phyloP scores from a whole-genome alignment of 2,113 vertebrate species.

The Chlorodrepanis virens region DNA sequence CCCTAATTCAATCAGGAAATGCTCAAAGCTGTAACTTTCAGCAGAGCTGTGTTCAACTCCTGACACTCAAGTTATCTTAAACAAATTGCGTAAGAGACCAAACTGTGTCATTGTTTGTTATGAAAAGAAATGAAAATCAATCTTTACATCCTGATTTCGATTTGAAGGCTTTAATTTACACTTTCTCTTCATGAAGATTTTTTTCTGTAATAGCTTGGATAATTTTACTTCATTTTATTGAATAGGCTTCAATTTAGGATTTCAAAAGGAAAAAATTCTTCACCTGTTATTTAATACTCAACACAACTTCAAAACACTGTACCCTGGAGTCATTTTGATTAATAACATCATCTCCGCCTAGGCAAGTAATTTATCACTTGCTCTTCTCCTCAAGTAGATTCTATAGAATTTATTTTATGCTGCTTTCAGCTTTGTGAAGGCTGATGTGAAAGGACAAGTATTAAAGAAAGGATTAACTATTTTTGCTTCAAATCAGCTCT shows the following conservation, averaged over 20 bases:
- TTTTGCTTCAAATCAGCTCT: background rate
- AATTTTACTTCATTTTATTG: constrained; percentile 59
- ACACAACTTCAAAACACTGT: background rate
- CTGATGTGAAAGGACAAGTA: background rate
- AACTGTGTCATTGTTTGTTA: background rate
- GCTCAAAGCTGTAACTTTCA: background rate
- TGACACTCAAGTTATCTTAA: constrained; percentile 15
- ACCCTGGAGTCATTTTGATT: constrained; percentile 22
- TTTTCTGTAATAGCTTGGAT: constrained; percentile 38
- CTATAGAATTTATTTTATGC: background rate
- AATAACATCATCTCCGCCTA: constrained; percentile 2
- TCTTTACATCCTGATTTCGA: constrained; percentile 47
- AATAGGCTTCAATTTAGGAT: constrained; percentile 32
- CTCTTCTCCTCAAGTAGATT: background rate
- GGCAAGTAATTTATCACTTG: constrained; percentile 10
- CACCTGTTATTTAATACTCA: constrained; percentile 31
- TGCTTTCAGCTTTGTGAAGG: constrained; percentile 1
- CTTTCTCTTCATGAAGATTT: constrained; percentile 14
- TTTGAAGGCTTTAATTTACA: constrained; percentile 66
- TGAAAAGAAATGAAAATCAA: constrained; percentile 49
- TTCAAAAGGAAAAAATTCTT: constrained; percentile 30
- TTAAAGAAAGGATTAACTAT: background rate
- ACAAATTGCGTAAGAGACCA: background rate
- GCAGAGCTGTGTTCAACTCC: background rate
- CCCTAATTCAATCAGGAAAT: background rate